phyloP scores from a whole-genome alignment of 2,888 invertebrate species.

The Apodemia duryi region DNA sequence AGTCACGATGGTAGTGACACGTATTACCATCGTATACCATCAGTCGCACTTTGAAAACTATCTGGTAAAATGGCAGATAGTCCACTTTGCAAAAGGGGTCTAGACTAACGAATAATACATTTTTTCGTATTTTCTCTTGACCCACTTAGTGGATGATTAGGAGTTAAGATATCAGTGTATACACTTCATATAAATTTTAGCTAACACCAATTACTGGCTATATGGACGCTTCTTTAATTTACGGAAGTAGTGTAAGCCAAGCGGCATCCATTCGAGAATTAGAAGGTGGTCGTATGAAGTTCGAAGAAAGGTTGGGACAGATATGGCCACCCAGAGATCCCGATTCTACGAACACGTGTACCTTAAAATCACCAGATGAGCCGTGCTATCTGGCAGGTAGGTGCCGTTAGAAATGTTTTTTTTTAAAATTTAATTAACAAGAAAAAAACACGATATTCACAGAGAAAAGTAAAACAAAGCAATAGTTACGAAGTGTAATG shows the following conservation, averaged over 20 bases:
- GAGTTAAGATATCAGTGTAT: too few relatives aligned
- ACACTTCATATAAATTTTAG: not conserved
- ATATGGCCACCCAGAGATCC: slow-evolving; percentile 12
- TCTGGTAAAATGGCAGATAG: too few relatives aligned
- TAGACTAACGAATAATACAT: too few relatives aligned
- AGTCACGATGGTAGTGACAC: too few relatives aligned
- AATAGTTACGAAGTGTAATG: too few relatives aligned
- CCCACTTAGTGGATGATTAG: too few relatives aligned
- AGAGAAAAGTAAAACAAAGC: too few relatives aligned
- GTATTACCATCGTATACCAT: too few relatives aligned
- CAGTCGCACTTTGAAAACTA: too few relatives aligned
- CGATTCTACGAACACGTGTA: not conserved
- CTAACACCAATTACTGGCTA: not conserved
- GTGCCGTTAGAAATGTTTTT: not conserved
- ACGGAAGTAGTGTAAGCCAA: slow-evolving; percentile 4
- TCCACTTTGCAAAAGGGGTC: too few relatives aligned
- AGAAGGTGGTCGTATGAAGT: slow-evolving; percentile 3
- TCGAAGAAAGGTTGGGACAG: not conserved
- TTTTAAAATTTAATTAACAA: not conserved
- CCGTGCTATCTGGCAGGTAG: slow-evolving; percentile 14
- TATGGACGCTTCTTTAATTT: slow-evolving; percentile 11
- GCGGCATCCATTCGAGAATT: not conserved
- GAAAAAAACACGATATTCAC: too few relatives aligned
- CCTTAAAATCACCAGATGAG: not conserved
- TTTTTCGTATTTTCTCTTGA: too few relatives aligned